Conservation (phyloP, 1,140 invertebrate species). For the Drosophila repleta region DNA sequence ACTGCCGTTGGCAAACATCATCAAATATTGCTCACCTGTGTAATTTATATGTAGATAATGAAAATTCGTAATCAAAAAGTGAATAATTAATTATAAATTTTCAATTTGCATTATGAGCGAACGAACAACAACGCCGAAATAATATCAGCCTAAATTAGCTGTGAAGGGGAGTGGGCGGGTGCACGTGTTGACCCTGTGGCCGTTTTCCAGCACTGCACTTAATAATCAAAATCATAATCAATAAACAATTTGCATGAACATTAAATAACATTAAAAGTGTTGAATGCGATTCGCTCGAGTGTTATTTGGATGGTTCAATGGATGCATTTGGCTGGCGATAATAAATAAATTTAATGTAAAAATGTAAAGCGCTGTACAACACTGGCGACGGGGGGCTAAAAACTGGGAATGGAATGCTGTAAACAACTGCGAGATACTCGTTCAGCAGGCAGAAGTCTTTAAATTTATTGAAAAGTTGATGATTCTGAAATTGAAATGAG, state of each 20-base stretch:
- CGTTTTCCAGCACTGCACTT: slow-evolving; percentile 5
- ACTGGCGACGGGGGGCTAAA: too few relatives aligned
- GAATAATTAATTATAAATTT: slow-evolving; percentile 3
- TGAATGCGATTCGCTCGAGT: slow-evolving; percentile 25
- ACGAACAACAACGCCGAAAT: not conserved
- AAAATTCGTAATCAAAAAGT: not conserved
- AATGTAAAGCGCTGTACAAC: too few relatives aligned
- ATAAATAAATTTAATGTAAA: not conserved
- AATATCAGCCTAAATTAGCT: not conserved
- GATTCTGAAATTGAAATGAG: too few relatives aligned
- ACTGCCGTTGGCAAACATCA: too few relatives aligned
- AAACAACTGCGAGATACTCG: too few relatives aligned
- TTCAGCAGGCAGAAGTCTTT: too few relatives aligned
- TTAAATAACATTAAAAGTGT: slow-evolving; percentile 53
- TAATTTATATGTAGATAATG: not conserved
- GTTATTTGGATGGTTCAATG: slow-evolving; percentile 8
- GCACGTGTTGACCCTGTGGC: not conserved
- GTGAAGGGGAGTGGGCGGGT: not conserved
- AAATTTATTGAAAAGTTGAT: too few relatives aligned
- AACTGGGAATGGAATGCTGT: too few relatives aligned
- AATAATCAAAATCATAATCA: slow-evolving; percentile 60
- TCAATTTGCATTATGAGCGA: not conserved
- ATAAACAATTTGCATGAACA: slow-evolving; percentile 72
- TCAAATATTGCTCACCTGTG: too few relatives aligned
- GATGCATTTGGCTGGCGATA: slow-evolving; percentile 10